These are phyloP conservation scores for Thamnophis elegans DNA, from an alignment of 2,797 vertebrate species.

Conservation along the genomic window DNA sequence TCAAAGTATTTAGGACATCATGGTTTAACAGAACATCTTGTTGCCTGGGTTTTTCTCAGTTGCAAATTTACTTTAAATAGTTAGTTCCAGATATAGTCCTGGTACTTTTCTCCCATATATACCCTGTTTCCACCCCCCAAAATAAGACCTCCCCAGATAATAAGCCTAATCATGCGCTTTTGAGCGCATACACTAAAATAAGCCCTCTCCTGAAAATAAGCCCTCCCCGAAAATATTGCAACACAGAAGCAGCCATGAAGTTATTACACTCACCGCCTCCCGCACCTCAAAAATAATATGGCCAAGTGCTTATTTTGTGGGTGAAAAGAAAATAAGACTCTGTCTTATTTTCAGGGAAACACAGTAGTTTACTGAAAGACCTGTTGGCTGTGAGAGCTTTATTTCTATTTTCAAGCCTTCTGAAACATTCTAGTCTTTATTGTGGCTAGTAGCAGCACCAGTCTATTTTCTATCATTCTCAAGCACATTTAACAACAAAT, in stretches of 20 bases:
- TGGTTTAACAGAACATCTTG: background rate
- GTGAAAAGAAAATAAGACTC: too few species aligned
- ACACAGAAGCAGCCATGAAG: too few species aligned
- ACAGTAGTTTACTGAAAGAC: background rate
- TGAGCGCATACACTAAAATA: too few species aligned
- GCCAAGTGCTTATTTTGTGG: too few species aligned
- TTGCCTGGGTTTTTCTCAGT: background rate
- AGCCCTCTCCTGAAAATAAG: too few species aligned
- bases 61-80: background rate
- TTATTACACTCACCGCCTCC: too few species aligned
- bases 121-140: background rate
- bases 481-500: background rate
- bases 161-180: too few species aligned
- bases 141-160: too few species aligned
- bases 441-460: background rate
- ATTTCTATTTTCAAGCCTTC: background rate
- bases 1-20: background rate
- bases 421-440: conserved; percentile 17
- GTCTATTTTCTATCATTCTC: background rate
- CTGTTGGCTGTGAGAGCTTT: background rate
- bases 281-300: too few species aligned
- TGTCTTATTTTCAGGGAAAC: too few species aligned
- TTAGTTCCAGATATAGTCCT: background rate
- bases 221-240: too few species aligned
- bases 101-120: background rate